Base-by-base conservation (phyloP, 2,888 invertebrate species). In the Tribolium freemani region DNA sequence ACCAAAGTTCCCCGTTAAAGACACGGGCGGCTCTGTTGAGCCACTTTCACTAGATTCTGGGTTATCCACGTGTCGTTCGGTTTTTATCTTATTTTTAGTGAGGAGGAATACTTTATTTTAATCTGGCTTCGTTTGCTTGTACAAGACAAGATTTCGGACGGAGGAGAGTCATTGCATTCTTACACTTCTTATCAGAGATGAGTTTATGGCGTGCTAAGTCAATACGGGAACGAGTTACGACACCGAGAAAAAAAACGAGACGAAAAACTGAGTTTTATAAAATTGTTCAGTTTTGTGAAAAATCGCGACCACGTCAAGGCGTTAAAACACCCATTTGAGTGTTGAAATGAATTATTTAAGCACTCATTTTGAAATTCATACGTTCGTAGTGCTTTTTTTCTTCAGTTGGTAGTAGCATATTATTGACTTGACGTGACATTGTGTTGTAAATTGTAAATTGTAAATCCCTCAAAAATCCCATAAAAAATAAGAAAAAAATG, bases 41-140 rank as follows among this genome's bases (percentile, higher is more conserved):
- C 80, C 81, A 82, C 82, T 82, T 82, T 82, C 82, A 81, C 82
- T 82, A 72, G 79, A 80, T 82, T 81, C 81, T 82, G 76, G 82
- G 82, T 82, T 82, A 82, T 81, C 79, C 82, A 82, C 82, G 81
- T 82, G 82, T 81, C 82, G 77, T 72, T 72, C 70, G 68, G 73
- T 75, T 78, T 80, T 79, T 79, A 79, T 81, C 79, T 81, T 81
- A 80, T 80, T 80, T 81, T 81, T 81, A 81, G 79, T 76, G 72
- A 69, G 69, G 69, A 63, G 72, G 68, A 72, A 69, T 74, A 76
- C 71, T 77, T 77, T 73, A 75, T 75, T 77, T 75, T 72, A 75
- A 77, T 76, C 77, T 60, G 58, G 58, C 57, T 68, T 60, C 66
- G 72, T 73, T 72, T 70, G 73, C 71, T 38, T 75, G 73, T 63